Percentiles rank a stretch among this genome's conserved stretches.
These are phyloP conservation scores for Sander vitreus DNA, from an alignment of 2,113 vertebrate genomes.

Conservation along the genomic window DNA sequence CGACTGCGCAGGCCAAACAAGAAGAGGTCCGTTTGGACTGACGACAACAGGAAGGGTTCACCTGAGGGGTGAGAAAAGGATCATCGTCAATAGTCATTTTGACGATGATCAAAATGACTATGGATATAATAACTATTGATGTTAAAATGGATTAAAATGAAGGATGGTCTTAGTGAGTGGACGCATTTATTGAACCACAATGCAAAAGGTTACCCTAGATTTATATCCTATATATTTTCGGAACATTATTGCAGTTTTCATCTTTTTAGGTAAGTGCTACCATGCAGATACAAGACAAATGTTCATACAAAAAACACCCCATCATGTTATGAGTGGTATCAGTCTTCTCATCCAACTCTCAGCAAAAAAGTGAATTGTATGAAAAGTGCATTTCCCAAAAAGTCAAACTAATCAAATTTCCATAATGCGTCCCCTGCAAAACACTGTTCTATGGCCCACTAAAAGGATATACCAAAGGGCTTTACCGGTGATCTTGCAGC, in stretches of 20 bases:
- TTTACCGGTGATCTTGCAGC: constrained; percentile 90
- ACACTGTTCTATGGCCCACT: background rate
- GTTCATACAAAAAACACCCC: no score
- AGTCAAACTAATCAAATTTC: background rate
- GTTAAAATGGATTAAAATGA: no score
- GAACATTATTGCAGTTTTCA: background rate
- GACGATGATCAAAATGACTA: no score
- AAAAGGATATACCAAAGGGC: background rate
- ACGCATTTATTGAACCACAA: background rate
- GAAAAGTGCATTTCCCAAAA: background rate
- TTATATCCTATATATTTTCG: background rate
- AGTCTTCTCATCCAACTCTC: no score
- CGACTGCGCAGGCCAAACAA: constrained; percentile 85
- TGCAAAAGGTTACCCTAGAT: background rate
- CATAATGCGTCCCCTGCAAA: background rate
- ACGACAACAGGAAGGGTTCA: constrained; percentile 86
- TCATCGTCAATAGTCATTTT: background rate
- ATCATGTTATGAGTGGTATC: background rate
- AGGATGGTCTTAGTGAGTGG: background rate
- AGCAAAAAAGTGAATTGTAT: background rate
- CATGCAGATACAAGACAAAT: background rate
- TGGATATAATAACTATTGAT: no score
- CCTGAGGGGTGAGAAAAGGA: constrained; percentile 64
- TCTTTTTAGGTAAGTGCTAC: background rate
- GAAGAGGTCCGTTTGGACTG: constrained; percentile 86